Percentiles rank a stretch among this genome's conserved stretches.
Evolutionary conservation across 2,888 invertebrate species (phyloP).

Genomic region (Eumerus sabulonum): DNA sequence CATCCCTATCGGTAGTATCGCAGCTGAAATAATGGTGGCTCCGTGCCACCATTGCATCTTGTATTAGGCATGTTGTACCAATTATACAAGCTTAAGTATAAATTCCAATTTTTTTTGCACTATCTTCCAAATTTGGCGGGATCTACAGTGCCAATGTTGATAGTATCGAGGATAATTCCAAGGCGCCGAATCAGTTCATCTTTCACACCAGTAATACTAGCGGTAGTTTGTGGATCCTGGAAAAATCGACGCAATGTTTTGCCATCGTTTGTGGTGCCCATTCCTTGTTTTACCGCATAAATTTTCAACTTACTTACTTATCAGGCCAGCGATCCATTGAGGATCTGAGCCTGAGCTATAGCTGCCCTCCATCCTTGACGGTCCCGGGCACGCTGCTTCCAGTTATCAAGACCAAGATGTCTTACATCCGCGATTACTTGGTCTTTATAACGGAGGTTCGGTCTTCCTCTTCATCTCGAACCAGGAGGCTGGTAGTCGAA

Average conservation of each 20-base stretch:
- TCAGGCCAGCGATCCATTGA: no score
- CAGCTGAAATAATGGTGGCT: conserved; percentile 14
- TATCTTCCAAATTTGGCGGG: conserved; percentile 37
- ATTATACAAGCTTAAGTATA: conserved; percentile 33
- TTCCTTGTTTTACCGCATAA: conserved; percentile 48
- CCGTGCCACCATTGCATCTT: conserved; percentile 14
- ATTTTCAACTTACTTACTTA: no score
- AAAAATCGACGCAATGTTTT: conserved; percentile 47
- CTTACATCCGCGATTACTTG: no score
- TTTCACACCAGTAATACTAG: conserved; percentile 7
- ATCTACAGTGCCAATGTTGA: conserved; percentile 38
- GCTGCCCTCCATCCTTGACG: no score
- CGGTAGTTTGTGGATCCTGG: conserved; percentile 43
- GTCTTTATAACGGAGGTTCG: no score
- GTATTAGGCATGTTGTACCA: conserved; percentile 40
- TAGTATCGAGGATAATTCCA: conserved; percentile 33
- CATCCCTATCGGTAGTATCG: conserved; percentile 19
- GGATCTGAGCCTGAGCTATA: no score
- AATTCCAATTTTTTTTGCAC: conserved; percentile 43
- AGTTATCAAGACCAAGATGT: no score
- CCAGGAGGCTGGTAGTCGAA: no score
- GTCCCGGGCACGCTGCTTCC: no score
- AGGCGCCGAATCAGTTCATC: conserved; percentile 38
- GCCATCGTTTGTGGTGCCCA: conserved; percentile 50
- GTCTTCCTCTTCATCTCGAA: no score